Conservation (phyloP, 1,140 invertebrate species). For the Streblospio benedicti region DNA sequence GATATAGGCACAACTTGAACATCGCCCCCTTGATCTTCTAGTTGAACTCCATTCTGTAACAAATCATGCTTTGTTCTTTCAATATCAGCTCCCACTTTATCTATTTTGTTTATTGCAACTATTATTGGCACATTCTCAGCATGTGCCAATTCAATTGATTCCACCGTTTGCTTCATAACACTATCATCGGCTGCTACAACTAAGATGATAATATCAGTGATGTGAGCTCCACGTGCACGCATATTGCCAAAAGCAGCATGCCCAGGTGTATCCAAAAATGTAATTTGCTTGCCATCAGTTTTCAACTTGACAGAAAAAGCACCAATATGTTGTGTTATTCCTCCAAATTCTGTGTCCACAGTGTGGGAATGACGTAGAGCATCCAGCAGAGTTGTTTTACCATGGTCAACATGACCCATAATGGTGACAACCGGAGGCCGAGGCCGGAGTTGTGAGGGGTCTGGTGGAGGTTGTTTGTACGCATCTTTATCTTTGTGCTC, state of each 20-base stretch:
- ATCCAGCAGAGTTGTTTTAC: constrained; percentile 95
- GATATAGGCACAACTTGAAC: constrained; percentile 85
- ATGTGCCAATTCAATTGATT: constrained; percentile 53
- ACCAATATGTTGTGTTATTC: constrained; percentile 99
- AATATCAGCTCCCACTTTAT: constrained; percentile 74
- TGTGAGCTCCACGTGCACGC: constrained; percentile 78
- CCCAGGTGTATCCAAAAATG: constrained; percentile 98
- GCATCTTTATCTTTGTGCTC: constrained; percentile 43
- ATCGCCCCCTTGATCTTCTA: constrained; percentile 86
- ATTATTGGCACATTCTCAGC: constrained; percentile 73
- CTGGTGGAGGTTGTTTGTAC: constrained; percentile 51
- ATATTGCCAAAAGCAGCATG: constrained; percentile 92
- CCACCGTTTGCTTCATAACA: constrained; percentile 90
- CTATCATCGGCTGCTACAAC: constrained; percentile 98
- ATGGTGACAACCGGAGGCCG: constrained; percentile 89
- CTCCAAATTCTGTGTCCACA: constrained; percentile 89
- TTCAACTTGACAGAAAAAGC: constrained; percentile 69
- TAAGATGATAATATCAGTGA: constrained; percentile 90
- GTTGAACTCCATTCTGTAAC: constrained; percentile 62
- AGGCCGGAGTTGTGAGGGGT: constrained; percentile 54
- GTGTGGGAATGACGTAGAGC: constrained; percentile 74
- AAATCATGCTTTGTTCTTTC: constrained; percentile 66
- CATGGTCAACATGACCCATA: constrained; percentile 99
- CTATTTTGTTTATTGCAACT: constrained; percentile 98
- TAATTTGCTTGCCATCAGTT: constrained; percentile 61